Conservation (phyloP, 2,888 invertebrate species). For the Drosophila affinis region DNA sequence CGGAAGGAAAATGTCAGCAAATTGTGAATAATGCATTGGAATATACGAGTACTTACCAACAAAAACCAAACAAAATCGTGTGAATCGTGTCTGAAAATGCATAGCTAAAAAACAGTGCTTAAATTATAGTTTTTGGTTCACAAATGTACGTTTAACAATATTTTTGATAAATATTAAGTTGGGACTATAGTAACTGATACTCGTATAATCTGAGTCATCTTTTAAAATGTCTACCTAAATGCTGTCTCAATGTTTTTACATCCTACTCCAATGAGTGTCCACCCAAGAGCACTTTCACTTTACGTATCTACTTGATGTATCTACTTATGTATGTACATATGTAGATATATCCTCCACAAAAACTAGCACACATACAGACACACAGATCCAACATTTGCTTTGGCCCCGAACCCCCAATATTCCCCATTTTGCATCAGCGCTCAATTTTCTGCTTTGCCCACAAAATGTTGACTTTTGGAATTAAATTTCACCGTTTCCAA, state of each 20-base stretch:
- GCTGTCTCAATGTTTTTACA: background rate
- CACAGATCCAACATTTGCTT: background rate
- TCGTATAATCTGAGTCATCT: conserved; percentile 18
- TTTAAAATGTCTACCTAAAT: background rate
- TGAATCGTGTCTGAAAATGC: conserved; percentile 29
- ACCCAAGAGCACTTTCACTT: background rate
- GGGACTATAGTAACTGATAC: background rate
- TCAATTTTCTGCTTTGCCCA: conserved; percentile 52
- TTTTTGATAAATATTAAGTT: no score
- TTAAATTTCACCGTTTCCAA: conserved; percentile 69
- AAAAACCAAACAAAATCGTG: conserved; percentile 32
- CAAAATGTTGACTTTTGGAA: conserved; percentile 46
- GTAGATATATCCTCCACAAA: no score
- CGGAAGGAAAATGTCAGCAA: conserved; percentile 63
- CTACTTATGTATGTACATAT: no score
- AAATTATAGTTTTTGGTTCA: conserved; percentile 14
- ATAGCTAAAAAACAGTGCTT: conserved; percentile 37
- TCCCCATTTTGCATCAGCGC: conserved; percentile 9
- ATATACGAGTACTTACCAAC: conserved; percentile 18
- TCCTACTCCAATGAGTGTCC: background rate
- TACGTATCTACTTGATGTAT: background rate
- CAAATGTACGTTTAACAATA: background rate
- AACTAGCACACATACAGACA: no score
- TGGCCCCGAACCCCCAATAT: background rate
- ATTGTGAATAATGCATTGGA: conserved; percentile 63